A percentile compares a stretch with the other conserved stretches of the same genome.
These are phyloP conservation scores for Drosophila quasianomalipes DNA, from an alignment of 2,888 invertebrate species.

Conservation along the genomic window DNA sequence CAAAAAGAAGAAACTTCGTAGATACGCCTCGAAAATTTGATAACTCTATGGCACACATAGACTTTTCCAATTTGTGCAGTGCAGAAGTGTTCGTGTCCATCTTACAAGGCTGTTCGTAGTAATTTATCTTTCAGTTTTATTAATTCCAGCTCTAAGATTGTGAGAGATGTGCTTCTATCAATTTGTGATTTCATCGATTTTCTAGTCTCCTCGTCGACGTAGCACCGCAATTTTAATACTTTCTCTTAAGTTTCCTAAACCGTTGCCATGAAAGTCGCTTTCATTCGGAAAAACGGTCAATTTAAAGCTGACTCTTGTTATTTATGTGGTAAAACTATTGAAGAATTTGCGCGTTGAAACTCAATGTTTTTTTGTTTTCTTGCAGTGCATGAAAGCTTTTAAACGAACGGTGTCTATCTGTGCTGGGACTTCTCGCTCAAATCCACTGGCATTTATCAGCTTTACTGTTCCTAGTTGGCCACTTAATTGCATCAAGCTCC, in stretches of 20 bases:
- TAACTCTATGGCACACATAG: too few species aligned
- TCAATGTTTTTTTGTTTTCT: neutral
- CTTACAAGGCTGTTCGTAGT: neutral
- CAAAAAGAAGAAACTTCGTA: neutral
- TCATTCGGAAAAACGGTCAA: neutral
- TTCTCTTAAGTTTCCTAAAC: neutral
- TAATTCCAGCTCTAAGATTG: neutral
- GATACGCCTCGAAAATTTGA: too few species aligned
- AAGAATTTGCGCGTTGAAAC: neutral
- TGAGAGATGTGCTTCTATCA: neutral
- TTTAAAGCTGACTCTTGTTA: neutral
- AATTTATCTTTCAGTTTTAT: neutral
- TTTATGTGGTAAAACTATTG: neutral
- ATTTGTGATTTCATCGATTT: neutral
- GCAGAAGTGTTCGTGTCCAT: too few species aligned
- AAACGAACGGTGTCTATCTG: neutral
- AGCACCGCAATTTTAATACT: too few species aligned
- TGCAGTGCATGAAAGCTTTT: conserved; percentile 2
- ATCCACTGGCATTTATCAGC: neutral
- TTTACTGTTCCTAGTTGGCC: conserved; percentile 9
- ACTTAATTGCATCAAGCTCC: conserved; percentile 48
- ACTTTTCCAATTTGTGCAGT: too few species aligned
- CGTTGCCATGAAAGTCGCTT: neutral
- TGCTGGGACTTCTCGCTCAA: neutral
- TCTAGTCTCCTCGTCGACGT: too few species aligned